A percentile compares a stretch with the other conserved stretches of the same genome.
phyloP scores from a whole-genome alignment of 1,140 invertebrate genomes.

The Homarus americanus region DNA sequence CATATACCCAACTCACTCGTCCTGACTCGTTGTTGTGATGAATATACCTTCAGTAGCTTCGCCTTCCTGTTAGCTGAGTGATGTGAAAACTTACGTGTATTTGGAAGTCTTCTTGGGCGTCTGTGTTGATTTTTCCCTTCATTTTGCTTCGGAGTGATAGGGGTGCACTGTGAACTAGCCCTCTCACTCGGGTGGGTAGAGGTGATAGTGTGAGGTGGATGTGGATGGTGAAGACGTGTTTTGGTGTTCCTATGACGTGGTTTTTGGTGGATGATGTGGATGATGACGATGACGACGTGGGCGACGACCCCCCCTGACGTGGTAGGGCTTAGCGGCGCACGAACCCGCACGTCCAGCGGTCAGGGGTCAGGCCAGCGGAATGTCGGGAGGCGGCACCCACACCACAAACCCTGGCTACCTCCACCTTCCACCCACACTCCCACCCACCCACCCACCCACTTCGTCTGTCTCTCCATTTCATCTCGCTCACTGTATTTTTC shows the following conservation, averaged over 20 bases:
- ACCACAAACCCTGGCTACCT: not conserved
- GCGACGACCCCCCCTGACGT: not conserved
- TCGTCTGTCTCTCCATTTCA: not conserved
- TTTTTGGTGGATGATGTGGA: not conserved
- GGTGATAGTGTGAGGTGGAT: not conserved
- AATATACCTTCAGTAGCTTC: no score
- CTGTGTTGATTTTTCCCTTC: no score
- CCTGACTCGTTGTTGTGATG: no score
- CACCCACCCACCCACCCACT: no score
- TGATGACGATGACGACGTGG: not conserved
- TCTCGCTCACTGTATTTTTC: not conserved
- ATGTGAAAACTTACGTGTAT: no score
- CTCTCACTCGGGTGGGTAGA: no score
- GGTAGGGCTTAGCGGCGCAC: not conserved
- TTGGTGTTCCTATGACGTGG: not conserved
- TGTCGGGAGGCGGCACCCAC: not conserved
- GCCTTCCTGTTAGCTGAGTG: no score
- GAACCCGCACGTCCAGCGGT: constrained; percentile 6
- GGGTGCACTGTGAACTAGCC: not conserved
- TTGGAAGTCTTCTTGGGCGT: no score
- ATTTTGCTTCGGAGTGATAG: no score
- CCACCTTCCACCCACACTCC: not conserved
- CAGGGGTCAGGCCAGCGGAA: not conserved
- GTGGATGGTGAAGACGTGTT: not conserved
- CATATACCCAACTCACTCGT: no score